Percentiles rank a stretch among this genome's conserved stretches.
Evolutionary conservation across 2,888 invertebrate species (phyloP).

Genomic region (Epiperipatus broadwayi): DNA sequence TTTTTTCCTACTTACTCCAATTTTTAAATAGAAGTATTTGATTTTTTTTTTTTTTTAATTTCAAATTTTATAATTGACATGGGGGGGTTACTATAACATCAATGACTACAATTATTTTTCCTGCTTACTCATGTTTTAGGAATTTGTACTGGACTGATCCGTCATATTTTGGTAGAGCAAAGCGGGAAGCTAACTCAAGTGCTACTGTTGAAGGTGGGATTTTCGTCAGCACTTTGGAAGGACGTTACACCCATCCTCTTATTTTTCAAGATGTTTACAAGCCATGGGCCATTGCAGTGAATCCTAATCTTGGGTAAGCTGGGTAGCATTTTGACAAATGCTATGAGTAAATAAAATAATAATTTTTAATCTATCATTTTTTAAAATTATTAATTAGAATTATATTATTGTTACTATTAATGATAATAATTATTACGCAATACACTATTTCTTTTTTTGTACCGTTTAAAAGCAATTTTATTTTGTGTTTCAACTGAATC

Average conservation of each 20-base stretch:
- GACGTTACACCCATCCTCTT: constrained; percentile 61
- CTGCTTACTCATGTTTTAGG: constrained; percentile 24
- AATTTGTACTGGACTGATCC: constrained; percentile 83
- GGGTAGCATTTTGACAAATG: no score
- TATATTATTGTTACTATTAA: no score
- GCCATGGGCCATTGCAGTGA: constrained; percentile 70
- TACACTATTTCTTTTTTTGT: no score
- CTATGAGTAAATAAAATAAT: no score
- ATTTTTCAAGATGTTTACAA: constrained; percentile 48
- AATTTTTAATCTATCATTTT: no score
- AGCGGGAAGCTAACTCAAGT: constrained; percentile 23
- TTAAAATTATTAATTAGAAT: no score
- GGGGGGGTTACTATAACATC: no score
- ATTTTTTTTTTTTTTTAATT: constrained; percentile 7
- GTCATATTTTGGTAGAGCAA: constrained; percentile 36
- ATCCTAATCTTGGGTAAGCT: constrained; percentile 35
- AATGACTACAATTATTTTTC: constrained; percentile 4
- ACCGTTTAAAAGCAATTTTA: no score
- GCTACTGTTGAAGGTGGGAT: constrained; percentile 40
- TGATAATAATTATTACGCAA: no score
- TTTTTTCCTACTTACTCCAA: no score
- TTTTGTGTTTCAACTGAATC: no score
- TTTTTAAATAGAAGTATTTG: constrained; percentile 3
- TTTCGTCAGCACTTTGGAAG: constrained; percentile 71
- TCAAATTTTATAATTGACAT: constrained; percentile 3